Evolutionary conservation across 2,797 vertebrate genomes (phyloP).

Genomic region (Phylloscopus collybita): DNA sequence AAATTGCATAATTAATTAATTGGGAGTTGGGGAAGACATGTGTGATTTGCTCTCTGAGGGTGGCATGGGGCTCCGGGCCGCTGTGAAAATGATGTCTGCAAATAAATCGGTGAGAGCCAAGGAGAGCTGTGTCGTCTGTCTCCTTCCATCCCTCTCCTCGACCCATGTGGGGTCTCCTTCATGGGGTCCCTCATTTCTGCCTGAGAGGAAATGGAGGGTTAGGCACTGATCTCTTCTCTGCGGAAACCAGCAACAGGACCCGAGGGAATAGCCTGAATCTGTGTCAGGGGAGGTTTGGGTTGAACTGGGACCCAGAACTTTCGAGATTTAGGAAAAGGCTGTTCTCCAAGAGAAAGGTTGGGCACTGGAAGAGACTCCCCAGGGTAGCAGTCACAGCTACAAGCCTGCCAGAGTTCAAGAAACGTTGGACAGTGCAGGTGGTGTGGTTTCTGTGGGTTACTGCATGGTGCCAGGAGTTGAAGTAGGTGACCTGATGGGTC

Average conservation of each 20-base stretch:
- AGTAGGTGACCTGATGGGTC: accelerated
- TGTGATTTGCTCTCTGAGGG: not conserved
- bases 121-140: not conserved
- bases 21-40: accelerated
- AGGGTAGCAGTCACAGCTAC: not conserved
- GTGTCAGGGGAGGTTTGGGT: not conserved
- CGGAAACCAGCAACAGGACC: not conserved
- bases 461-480: accelerated
- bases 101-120: not conserved
- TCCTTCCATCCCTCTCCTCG: not conserved
- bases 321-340: not conserved
- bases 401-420: not conserved
- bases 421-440: too few species aligned
- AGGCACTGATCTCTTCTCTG: too few species aligned
- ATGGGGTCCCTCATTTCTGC: not conserved
- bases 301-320: not conserved
- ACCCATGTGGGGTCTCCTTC: accelerated
- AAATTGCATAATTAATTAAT: not conserved
- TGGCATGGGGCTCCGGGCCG: accelerated
- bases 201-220: too few species aligned
- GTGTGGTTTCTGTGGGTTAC: not conserved
- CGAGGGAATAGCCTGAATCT: not conserved
- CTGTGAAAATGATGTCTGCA: not conserved
- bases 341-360: not conserved
- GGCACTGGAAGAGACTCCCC: not conserved